These are phyloP conservation scores for Acanthiza pusilla DNA, from an alignment of 2,797 vertebrate genomes.

Conservation along the genomic window DNA sequence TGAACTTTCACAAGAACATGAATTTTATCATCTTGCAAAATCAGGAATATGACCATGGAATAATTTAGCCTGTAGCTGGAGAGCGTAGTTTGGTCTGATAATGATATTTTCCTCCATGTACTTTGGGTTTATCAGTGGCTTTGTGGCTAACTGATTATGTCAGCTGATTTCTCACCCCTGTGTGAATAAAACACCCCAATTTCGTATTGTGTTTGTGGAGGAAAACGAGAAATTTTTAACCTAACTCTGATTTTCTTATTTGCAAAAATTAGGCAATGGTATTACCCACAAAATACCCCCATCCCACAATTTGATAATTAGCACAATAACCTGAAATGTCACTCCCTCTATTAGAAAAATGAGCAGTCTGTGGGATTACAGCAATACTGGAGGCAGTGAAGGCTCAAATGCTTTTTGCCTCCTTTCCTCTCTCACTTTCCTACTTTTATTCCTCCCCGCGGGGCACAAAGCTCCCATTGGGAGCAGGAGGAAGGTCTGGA, in stretches of 20 bases:
- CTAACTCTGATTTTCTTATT: neutral
- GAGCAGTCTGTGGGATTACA: neutral
- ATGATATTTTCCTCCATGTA: neutral
- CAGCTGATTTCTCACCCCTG: neutral
- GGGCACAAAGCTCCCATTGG: neutral
- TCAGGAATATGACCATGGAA: neutral
- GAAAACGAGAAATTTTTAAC: neutral
- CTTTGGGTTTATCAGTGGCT: neutral
- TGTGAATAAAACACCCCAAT: neutral
- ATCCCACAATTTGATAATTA: neutral
- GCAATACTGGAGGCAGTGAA: neutral
- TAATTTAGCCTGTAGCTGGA: neutral
- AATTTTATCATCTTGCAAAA: constrained; percentile 9
- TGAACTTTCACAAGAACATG: neutral
- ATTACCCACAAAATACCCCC: neutral
- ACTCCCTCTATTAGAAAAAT: neutral
- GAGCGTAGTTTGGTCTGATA: neutral
- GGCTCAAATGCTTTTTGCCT: neutral
- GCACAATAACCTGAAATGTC: neutral
- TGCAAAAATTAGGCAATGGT: neutral
- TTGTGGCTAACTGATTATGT: neutral
- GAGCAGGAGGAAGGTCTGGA: neutral
- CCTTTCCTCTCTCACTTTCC: neutral
- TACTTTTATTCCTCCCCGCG: neutral
- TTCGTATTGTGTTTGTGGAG: neutral